A percentile compares a stretch with the other conserved stretches of the same genome.
These are phyloP conservation scores for Sphaeramia orbicularis DNA, from an alignment of 2,797 vertebrate species.

Conservation along the genomic window DNA sequence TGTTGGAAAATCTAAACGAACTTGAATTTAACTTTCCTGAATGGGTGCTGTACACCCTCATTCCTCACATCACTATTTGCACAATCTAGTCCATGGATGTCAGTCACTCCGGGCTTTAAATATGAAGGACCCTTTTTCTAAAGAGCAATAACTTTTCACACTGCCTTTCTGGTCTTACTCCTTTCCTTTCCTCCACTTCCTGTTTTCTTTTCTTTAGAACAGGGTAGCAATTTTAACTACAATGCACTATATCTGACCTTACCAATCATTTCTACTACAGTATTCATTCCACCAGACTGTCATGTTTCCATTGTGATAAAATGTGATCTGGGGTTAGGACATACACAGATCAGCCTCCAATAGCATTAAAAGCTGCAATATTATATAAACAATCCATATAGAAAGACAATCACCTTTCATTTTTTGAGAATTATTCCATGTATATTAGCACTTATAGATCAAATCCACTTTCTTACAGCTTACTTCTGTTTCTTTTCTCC, in stretches of 20 bases:
- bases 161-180: constrained; percentile 69
- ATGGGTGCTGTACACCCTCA: constrained; percentile 43
- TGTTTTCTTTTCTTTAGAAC: constrained; percentile 48
- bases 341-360: constrained; percentile 72
- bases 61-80: constrained; percentile 73
- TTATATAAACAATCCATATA: constrained; percentile 67
- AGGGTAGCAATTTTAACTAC: constrained; percentile 69
- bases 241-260: constrained; percentile 73
- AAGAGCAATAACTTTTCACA: constrained; percentile 80
- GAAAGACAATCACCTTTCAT: constrained; percentile 78
- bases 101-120: constrained; percentile 67
- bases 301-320: constrained; percentile 38
- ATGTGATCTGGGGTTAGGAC: constrained; percentile 47
- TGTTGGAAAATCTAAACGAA: constrained; percentile 11
- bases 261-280: constrained; percentile 38
- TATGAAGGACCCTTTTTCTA: constrained; percentile 75
- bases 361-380: constrained; percentile 82
- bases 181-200: constrained; percentile 41
- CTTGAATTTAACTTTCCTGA: constrained; percentile 33
- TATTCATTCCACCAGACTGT: constrained; percentile 39
- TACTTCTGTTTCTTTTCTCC: constrained; percentile 34
- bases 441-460: constrained; percentile 60
- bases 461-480: neutral
- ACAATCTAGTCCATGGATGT: constrained; percentile 74
- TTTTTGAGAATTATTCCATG: constrained; percentile 55